Conservation (phyloP, 1,140 invertebrate genomes). For the Heliconius hermathena region DNA sequence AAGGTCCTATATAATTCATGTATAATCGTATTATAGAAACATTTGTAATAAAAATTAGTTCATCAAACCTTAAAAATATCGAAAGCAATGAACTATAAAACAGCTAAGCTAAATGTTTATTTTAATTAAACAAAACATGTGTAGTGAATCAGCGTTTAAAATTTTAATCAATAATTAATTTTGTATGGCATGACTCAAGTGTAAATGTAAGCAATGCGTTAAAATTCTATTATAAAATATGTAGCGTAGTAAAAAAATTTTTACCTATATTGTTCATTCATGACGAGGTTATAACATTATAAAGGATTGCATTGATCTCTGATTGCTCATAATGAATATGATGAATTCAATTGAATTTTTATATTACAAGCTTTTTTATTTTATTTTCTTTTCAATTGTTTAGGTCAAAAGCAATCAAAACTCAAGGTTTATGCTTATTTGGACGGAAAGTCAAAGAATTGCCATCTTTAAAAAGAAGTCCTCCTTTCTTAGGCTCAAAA, state of each 20-base stretch:
- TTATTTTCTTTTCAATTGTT: too few species aligned
- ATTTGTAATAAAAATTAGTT: neutral
- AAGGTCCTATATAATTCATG: too few species aligned
- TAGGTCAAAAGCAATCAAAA: too few species aligned
- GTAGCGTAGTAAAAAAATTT: neutral
- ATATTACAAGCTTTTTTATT: too few species aligned
- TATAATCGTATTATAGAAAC: neutral
- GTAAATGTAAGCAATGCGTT: slow-evolving; percentile 14
- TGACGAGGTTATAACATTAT: neutral
- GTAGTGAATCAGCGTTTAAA: slow-evolving; percentile 23
- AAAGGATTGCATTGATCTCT: too few species aligned
- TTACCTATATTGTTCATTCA: neutral
- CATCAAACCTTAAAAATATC: neutral
- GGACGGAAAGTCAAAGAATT: too few species aligned
- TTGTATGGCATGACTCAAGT: slow-evolving; percentile 28
- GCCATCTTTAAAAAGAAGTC: too few species aligned
- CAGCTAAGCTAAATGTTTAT: neutral
- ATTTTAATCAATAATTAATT: slow-evolving; percentile 29
- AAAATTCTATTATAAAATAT: slow-evolving; percentile 6
- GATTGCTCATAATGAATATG: too few species aligned
- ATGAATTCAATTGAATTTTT: too few species aligned
- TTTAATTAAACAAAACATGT: slow-evolving; percentile 7
- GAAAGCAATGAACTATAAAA: slow-evolving; percentile 3
- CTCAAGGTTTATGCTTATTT: neutral
- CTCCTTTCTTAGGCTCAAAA: too few species aligned